Evolutionary conservation across 2,888 invertebrate genomes (phyloP).

Genomic region (Chrysolina haemoptera): DNA sequence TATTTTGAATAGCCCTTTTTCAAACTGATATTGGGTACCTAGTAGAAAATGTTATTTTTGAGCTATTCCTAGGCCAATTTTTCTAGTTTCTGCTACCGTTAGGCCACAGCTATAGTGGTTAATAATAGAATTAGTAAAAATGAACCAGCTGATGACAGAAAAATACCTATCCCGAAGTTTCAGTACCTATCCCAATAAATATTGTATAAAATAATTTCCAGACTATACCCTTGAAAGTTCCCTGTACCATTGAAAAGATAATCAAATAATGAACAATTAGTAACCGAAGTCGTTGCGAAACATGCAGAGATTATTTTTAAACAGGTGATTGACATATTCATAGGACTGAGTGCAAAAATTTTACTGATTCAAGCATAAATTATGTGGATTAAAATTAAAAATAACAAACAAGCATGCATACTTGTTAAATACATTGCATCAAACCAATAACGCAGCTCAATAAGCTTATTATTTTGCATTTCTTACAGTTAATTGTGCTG

Average conservation of each 20-base stretch:
- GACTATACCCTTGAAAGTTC: not conserved
- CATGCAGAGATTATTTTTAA: conserved; percentile 48
- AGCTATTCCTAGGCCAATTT: not conserved
- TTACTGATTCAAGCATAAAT: conserved; percentile 37
- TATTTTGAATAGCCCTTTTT: not conserved
- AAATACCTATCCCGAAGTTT: too few species aligned
- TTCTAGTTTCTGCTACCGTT: conserved; percentile 20
- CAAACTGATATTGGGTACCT: not conserved
- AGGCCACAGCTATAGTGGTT: conserved; percentile 34
- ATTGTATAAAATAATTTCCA: conserved; percentile 1
- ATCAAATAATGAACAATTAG: not conserved
- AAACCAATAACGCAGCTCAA: conserved; percentile 55
- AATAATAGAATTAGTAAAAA: conserved; percentile 38
- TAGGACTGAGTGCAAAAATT: conserved; percentile 43
- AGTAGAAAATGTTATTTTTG: not conserved
- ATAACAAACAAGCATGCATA: conserved; percentile 55
- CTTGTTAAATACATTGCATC: conserved; percentile 52
- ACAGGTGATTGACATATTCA: conserved; percentile 43
- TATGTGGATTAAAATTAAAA: conserved; percentile 39
- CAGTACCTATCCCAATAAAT: conserved; percentile 35
- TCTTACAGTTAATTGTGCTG: conserved; percentile 67
- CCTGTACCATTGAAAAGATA: not conserved
- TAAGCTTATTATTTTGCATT: conserved; percentile 60
- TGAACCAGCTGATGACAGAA: conserved; percentile 48
- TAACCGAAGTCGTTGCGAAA: conserved; percentile 36